phyloP scores from a whole-genome alignment of 2,888 invertebrate genomes.

The Frankliniella intonsa region DNA sequence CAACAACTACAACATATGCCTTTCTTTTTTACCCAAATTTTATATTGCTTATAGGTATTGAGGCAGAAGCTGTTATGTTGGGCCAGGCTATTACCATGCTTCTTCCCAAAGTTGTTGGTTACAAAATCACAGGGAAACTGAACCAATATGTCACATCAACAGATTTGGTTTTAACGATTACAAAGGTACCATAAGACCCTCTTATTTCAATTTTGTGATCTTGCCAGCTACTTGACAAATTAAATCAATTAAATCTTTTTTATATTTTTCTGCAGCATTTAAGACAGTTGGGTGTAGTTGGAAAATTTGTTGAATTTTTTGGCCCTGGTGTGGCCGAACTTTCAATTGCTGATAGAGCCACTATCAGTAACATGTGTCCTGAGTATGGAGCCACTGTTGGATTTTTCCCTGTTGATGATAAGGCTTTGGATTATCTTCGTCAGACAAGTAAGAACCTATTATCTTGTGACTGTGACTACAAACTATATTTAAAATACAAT shows the following conservation, averaged over 20 bases:
- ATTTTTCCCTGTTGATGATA: slow-evolving; percentile 85
- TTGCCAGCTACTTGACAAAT: background rate
- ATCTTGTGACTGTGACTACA: background rate
- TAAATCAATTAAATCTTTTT: background rate
- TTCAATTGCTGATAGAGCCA: slow-evolving; percentile 94
- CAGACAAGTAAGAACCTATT: slow-evolving; percentile 65
- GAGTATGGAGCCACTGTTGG: slow-evolving; percentile 97
- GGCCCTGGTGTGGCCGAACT: slow-evolving; percentile 87
- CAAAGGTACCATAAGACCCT: slow-evolving; percentile 64
- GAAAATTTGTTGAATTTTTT: slow-evolving; percentile 98
- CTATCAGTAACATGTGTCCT: slow-evolving; percentile 98
- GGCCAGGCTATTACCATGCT: slow-evolving; percentile 97
- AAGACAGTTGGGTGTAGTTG: slow-evolving; percentile 90
- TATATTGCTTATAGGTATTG: slow-evolving; percentile 62
- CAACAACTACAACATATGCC: background rate
- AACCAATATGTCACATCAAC: slow-evolving; percentile 87
- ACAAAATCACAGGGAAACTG: slow-evolving; percentile 76
- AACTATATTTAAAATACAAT: background rate
- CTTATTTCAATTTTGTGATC: background rate
- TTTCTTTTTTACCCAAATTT: background rate
- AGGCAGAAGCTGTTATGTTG: slow-evolving; percentile 98
- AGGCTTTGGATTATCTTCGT: slow-evolving; percentile 72
- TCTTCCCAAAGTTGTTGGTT: slow-evolving; percentile 92
- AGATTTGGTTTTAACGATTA: slow-evolving; percentile 94
- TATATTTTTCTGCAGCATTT: slow-evolving; percentile 60